Conservation (phyloP, 2,888 invertebrate species). For the Platycheirus rosarum region DNA sequence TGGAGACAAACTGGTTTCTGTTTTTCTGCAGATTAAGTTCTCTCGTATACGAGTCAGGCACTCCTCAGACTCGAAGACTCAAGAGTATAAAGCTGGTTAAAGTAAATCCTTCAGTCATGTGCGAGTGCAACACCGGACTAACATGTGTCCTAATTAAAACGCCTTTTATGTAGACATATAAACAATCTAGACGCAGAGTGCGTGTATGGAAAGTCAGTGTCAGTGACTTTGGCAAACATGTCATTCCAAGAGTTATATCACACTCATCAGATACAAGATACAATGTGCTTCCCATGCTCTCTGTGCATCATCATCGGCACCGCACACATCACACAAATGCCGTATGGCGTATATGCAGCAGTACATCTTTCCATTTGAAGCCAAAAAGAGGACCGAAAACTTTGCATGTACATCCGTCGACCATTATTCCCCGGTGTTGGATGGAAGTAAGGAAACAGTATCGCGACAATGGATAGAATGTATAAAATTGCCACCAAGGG, state of each 20-base stretch:
- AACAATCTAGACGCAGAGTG: slow-evolving; percentile 1
- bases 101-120: slow-evolving; percentile 70
- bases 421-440: slow-evolving; percentile 56
- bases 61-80: slow-evolving; percentile 10
- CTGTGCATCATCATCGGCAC: neutral
- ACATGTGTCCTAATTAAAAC: slow-evolving; percentile 74
- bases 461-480: slow-evolving; percentile 14
- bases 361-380: slow-evolving; percentile 28
- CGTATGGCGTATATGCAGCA: neutral
- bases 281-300: neutral
- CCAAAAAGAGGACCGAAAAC: slow-evolving; percentile 54
- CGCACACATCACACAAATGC: slow-evolving; percentile 29
- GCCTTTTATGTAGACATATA: slow-evolving; percentile 25
- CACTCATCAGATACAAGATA: slow-evolving; percentile 44
- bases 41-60: neutral
- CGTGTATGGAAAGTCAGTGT: slow-evolving; percentile 56
- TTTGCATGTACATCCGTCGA: slow-evolving; percentile 55
- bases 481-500: slow-evolving; percentile 59
- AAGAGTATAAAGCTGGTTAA: slow-evolving; percentile 45
- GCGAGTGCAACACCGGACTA: slow-evolving; percentile 68
- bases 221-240: slow-evolving; percentile 66
- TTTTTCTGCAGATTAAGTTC: slow-evolving; percentile 54
- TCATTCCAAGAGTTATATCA: slow-evolving; percentile 59
- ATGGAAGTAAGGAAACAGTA: neutral
- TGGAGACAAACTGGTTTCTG: slow-evolving; percentile 47